Base-by-base conservation (phyloP, 2,113 vertebrate genomes). In the Mesoclemmys tuberculata region DNA sequence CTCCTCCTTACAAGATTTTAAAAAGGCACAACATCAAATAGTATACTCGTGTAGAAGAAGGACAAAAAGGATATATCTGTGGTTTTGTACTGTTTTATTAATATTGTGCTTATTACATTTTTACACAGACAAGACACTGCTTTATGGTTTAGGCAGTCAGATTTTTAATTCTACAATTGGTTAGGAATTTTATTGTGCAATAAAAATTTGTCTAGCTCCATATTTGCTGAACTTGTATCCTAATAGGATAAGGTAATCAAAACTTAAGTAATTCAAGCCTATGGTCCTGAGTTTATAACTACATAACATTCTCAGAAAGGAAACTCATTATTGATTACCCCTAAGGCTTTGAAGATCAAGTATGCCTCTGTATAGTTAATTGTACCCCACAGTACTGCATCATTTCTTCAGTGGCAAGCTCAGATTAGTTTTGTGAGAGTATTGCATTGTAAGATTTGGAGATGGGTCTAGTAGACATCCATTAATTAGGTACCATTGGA, bases 301-400 rank as follows among this genome's bases (percentile, higher is more conserved):
- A 94, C 89, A 92, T 97, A 97, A 91, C 74, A 55, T 93, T 95
- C 95, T 96, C 94, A 95, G 93, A 96, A 98, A 94, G 97, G 95
- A 97, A 98, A 97, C 94, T 97, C 92, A 95, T 97, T 98, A 98
- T 98, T 98, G 98, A 99, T 99, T 98, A 98, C 89, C 95, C 98
- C 89, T 89, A 96, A 98, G 98, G 98, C 96, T 94, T 88, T 92
- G 68, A 82, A 93, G 95, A 97, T 96, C 97, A 96, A 97, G 93
- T 97, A 98, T 96, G 91, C 96, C 88, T 96, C 97, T 94, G 71
- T 87, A 38, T 94, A 89, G 95, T 98, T 98, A 98, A 99, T 99
- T 98, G 98, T 94, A 88, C 92, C 93, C 95, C 91, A 95, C 2
- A 91, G 96, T 98, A 93, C 96, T 96, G 97, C 97, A 96, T 98